Conservation (phyloP, 2,888 invertebrate genomes). For the Bhutanitis thaidina region DNA sequence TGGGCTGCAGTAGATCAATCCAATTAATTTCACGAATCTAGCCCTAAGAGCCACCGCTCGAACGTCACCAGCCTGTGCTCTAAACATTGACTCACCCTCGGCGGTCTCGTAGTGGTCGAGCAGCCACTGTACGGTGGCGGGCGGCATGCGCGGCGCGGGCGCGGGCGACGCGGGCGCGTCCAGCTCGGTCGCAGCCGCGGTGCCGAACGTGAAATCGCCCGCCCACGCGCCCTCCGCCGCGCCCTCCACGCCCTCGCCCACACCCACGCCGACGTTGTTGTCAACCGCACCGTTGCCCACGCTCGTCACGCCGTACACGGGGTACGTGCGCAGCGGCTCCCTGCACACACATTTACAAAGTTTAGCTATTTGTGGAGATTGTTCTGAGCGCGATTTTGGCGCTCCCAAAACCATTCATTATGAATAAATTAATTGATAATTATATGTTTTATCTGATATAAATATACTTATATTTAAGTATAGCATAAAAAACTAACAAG, state of each 20-base stretch:
- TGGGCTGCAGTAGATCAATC: too few species aligned
- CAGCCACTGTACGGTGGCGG: conserved; percentile 96
- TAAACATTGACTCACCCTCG: conserved; percentile 84
- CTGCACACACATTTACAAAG: conserved; percentile 43
- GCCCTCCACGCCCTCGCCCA: conserved; percentile 46
- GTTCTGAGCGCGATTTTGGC: too few species aligned
- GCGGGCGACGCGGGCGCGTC: conserved; percentile 43
- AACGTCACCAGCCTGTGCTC: too few species aligned
- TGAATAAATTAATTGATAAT: too few species aligned
- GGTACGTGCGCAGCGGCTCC: conserved; percentile 86
- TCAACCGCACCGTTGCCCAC: conserved; percentile 56
- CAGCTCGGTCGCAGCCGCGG: conserved; percentile 62
- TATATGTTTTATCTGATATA: too few species aligned
- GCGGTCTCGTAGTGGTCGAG: conserved; percentile 99
- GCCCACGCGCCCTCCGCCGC: conserved; percentile 62
- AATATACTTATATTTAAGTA: too few species aligned
- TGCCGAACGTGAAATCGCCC: conserved; percentile 20
- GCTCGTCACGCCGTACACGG: conserved; percentile 65
- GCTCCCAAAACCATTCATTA: too few species aligned
- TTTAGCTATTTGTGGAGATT: too few species aligned
- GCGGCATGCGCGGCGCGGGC: conserved; percentile 67
- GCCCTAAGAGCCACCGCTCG: too few species aligned
- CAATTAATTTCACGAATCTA: too few species aligned
- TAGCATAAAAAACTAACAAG: too few species aligned
- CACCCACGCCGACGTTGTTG: conserved; percentile 48